A percentile compares a stretch with the other conserved stretches of the same genome.
These are phyloP conservation scores for Sorex fumeus DNA, from an alignment of 2,113 vertebrate species.

Conservation along the genomic window DNA sequence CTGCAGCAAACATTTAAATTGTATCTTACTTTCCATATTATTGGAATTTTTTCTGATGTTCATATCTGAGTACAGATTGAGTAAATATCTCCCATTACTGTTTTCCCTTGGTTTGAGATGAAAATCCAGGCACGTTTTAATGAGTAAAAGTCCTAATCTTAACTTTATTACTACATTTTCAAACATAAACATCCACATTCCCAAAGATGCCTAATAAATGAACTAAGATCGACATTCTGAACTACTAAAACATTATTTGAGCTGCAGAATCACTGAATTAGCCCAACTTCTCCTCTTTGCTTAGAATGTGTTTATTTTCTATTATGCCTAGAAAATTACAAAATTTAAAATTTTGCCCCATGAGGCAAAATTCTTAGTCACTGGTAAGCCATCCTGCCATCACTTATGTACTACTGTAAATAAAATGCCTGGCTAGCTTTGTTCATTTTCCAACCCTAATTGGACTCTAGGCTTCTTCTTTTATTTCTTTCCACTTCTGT, in stretches of 20 bases:
- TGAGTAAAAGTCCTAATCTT: background rate
- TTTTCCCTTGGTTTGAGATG: background rate
- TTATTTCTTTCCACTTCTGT: background rate
- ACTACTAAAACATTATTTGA: background rate
- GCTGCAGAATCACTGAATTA: too few species aligned
- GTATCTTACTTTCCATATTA: background rate
- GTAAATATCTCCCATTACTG: background rate
- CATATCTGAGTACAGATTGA: background rate
- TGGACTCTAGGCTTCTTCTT: background rate
- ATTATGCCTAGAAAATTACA: background rate
- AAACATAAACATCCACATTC: background rate
- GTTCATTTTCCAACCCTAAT: background rate
- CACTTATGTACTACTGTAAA: background rate
- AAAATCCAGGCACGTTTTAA: background rate
- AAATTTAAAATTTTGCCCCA: background rate
- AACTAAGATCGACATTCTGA: background rate
- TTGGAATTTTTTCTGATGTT: background rate
- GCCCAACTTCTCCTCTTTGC: background rate
- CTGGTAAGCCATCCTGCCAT: background rate
- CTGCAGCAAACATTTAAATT: too few species aligned
- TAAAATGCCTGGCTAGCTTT: background rate
- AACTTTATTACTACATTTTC: background rate
- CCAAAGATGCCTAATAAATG: too few species aligned
- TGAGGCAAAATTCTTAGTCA: background rate
- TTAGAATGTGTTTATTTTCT: background rate